These are phyloP conservation scores for Eurosta solidaginis DNA, from an alignment of 1,140 invertebrate species.

Conservation along the genomic window DNA sequence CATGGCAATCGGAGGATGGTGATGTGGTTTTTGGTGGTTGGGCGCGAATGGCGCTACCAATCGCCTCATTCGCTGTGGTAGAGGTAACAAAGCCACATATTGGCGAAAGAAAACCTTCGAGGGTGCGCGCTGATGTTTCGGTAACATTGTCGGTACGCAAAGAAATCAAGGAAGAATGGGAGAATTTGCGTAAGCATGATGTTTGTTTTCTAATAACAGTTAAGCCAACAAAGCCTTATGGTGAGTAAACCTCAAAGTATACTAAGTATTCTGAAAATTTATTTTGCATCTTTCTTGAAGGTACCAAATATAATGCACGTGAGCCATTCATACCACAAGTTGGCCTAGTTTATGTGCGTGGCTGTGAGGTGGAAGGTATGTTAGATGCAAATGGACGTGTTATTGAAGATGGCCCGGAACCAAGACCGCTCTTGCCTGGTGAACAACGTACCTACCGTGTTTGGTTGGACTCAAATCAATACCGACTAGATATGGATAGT, in stretches of 20 bases:
- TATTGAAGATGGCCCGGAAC: constrained; percentile 96
- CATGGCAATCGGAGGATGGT: constrained; percentile 89
- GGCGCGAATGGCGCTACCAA: constrained; percentile 97
- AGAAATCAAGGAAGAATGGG: constrained; percentile 97
- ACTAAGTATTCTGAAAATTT: not conserved
- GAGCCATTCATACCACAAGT: constrained; percentile 88
- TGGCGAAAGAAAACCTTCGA: constrained; percentile 90
- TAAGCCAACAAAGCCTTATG: constrained; percentile 79
- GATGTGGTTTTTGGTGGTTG: constrained; percentile 92
- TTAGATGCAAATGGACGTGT: constrained; percentile 94
- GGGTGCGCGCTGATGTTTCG: constrained; percentile 92
- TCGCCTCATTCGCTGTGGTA: constrained; percentile 91
- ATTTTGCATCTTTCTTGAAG: constrained; percentile 25
- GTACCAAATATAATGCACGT: constrained; percentile 80
- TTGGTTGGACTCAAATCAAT: constrained; percentile 95
- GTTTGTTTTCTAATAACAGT: constrained; percentile 96
- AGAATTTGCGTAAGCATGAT: constrained; percentile 94
- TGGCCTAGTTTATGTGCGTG: constrained; percentile 88
- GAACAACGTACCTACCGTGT: constrained; percentile 92
- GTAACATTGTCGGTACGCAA: constrained; percentile 87
- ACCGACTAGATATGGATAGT: constrained; percentile 88
- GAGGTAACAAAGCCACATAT: constrained; percentile 90
- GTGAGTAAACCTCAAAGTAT: constrained; percentile 32
- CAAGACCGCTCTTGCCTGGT: constrained; percentile 81
- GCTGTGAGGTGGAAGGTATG: constrained; percentile 99